A percentile compares a stretch with the other conserved stretches of the same genome.
These are phyloP conservation scores for Pyrgilauda ruficollis DNA, from an alignment of 2,113 vertebrate species.

Conservation along the genomic window DNA sequence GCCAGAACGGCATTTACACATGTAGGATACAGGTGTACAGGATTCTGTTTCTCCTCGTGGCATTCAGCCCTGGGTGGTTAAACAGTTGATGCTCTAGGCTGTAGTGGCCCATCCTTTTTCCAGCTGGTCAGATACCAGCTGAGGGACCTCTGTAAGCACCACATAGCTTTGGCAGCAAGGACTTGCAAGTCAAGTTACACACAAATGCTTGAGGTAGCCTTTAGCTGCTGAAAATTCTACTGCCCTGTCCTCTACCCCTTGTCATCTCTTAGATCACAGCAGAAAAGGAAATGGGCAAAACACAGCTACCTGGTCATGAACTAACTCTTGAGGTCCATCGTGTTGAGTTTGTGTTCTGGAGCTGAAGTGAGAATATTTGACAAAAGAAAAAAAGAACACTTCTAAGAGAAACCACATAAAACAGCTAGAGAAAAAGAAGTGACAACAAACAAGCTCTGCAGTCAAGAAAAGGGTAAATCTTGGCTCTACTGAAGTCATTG, in stretches of 20 bases:
- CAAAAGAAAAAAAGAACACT: neutral
- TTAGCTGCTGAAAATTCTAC: neutral
- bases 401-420: neutral
- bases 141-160: neutral
- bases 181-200: neutral
- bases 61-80: neutral
- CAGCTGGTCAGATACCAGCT: neutral
- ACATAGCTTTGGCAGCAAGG: neutral
- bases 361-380: neutral
- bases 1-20: neutral
- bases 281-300: neutral
- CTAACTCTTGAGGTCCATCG: neutral
- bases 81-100: neutral
- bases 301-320: neutral
- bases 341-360: neutral
- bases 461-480: slow-evolving; percentile 45
- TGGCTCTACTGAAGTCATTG: neutral
- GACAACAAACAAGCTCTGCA: slow-evolving; percentile 1
- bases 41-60: neutral
- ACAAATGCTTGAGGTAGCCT: neutral
- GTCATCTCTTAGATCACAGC: neutral
- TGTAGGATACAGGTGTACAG: fast-evolving
- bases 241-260: neutral
- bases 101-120: neutral
- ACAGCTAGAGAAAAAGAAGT: neutral